phyloP scores from a whole-genome alignment of 1,140 invertebrate genomes.

The Drosophila parvula region DNA sequence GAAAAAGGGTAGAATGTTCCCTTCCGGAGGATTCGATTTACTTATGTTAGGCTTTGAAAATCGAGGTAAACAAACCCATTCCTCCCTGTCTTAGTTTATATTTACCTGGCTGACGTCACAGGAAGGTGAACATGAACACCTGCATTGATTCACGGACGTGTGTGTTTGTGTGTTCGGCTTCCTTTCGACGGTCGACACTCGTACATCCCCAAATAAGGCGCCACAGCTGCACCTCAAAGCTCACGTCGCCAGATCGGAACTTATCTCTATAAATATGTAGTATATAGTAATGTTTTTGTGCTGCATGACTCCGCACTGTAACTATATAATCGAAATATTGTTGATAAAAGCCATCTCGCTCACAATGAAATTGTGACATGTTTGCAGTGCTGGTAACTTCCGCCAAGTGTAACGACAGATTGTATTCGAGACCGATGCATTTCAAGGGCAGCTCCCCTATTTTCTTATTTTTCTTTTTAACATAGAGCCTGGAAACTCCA shows the following conservation, averaged over 20 bases:
- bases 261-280: constrained; percentile 11
- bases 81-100: neutral
- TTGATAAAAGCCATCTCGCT: constrained; percentile 53
- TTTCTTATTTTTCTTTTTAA: neutral
- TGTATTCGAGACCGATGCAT: constrained; percentile 17
- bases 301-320: constrained; percentile 23
- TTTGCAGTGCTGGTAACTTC: constrained; percentile 51
- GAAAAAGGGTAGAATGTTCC: constrained; percentile 9
- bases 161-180: constrained; percentile 38
- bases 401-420: constrained; percentile 59
- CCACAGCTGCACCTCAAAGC: constrained; percentile 59
- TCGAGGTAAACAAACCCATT: neutral
- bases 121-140: constrained; percentile 54
- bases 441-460: constrained; percentile 41
- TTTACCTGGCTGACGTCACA: constrained; percentile 45
- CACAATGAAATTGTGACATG: constrained; percentile 34
- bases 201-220: constrained; percentile 56
- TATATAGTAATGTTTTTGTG: constrained; percentile 6
- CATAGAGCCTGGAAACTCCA: constrained; percentile 8
- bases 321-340: constrained; percentile 13
- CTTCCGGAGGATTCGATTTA: neutral
- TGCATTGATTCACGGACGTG: constrained; percentile 59
- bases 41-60: neutral
- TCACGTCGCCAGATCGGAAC: constrained; percentile 33
- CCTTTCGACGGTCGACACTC: constrained; percentile 51